Conservation (phyloP, 2,888 invertebrate genomes). For the Eutolmus rufibarbis region DNA sequence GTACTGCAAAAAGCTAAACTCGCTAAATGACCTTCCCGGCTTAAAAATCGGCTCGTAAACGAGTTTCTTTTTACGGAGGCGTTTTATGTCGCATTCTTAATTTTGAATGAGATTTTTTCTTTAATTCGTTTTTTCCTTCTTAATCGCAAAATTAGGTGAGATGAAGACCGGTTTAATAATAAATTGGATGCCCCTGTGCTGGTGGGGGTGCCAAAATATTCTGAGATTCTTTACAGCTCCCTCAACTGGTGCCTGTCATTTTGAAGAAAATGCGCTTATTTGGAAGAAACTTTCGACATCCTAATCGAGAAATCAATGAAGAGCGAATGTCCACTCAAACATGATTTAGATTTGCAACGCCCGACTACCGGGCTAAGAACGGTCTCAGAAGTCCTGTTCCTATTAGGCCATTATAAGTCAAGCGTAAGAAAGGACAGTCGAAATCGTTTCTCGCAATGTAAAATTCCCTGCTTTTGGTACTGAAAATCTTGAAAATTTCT, state of each 20-base stretch:
- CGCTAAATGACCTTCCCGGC: constrained; percentile 5
- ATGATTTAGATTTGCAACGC: constrained; percentile 9
- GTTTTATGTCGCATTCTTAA: constrained; percentile 29
- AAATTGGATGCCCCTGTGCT: neutral
- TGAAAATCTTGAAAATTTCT: neutral
- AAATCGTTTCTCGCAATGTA: neutral
- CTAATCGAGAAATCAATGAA: neutral
- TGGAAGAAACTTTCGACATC: neutral
- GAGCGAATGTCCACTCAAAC: constrained; percentile 21
- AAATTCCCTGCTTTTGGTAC: neutral
- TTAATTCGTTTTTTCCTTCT: neutral
- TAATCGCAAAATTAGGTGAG: constrained; percentile 19
- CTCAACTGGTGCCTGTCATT: neutral
- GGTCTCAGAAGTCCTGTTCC: neutral
- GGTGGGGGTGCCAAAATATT: neutral
- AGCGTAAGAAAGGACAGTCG: neutral
- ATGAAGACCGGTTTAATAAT: neutral
- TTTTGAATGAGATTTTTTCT: constrained; percentile 3
- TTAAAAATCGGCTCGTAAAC: constrained; percentile 14
- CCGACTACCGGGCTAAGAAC: neutral
- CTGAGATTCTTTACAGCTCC: neutral
- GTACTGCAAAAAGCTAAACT: constrained; percentile 22
- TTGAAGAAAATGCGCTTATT: neutral
- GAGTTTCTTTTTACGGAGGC: constrained; percentile 18
- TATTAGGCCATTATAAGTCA: neutral